Evolutionary conservation across 1,140 invertebrate genomes (phyloP), one percentile per base, ranked within the genome.

Genomic region (Melanaphis sacchari): DNA sequence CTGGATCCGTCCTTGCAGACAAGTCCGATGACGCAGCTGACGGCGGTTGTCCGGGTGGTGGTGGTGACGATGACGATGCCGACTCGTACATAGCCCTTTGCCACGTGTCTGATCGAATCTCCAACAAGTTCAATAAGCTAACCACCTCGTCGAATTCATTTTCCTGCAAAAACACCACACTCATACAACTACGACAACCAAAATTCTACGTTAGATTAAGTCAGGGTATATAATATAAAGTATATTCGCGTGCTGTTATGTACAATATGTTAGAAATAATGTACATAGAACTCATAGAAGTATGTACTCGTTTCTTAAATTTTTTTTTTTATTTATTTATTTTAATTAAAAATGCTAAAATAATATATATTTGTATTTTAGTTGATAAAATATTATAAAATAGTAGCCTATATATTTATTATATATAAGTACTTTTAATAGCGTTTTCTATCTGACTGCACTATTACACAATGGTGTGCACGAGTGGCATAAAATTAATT

Each of bases 71-170:
- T 22, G 88, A 84, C 36, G 88, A 81, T 11, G 88, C 26, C 4
- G 66, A 90, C 31, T 52, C 93, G 41, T 93, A 82, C 93, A 90
- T 38, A 26, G 59, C 93, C n/a, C 89, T 40, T 95, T 95, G 93
- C 96, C 96, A 96, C 93, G 97, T 96, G 94, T 97, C 97, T 91
- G 97, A 97, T 95, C 97, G 97, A 93, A 98, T 98, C 95, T 98
- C 97, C 94, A 98, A 95, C 93, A 98, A 95, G 95, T 97, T 97
- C 95, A 98, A 97, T 40, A 98, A 95, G 95, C 98, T 97, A 95
- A 97, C 96, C 95, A 98, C 96, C 93, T 97, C 97, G 94, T 97
- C 97, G 94, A 98, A 96, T 95, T 98, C 97, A 94, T 96, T 96
- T 81, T 97, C 97, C 96, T 98, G 96, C n/a, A 96, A 38, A 59